Base-by-base conservation (phyloP, 2,888 invertebrate species). In the Melipona beecheii region DNA sequence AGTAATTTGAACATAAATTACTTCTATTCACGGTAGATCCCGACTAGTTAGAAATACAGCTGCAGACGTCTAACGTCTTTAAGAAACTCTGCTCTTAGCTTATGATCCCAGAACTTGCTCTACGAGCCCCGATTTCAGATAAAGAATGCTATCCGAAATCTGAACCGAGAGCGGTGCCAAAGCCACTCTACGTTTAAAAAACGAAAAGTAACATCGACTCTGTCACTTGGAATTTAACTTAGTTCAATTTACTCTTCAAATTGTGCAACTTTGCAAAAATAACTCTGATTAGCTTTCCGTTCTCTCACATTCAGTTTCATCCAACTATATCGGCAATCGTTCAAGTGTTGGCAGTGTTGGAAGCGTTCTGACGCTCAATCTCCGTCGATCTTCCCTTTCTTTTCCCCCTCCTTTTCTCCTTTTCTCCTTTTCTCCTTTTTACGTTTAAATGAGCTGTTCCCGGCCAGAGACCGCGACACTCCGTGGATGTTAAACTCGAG, bases 401-500 rank as follows among this genome's bases (percentile, higher is more conserved):
- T 43, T 31, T 31, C 31, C 9, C 62, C 65, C 52, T 31, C 52
- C 43, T 62, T 31, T 50, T 62, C n/a, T 27, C n/a, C 17, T 27
- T 49, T 43, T 69, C 54, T 21, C 56, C 27, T 31, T 60, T 60
- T 60, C 17, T 78, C 60, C 72, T 87, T 81, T 79, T 79, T 79
- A 68, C 81, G 79, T 83, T 87, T 87, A 87, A 87, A 87, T 78
- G 87, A 87, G 87, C 81, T 83, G 83, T 83, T 76, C 69, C 87
- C 78, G 9, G 62, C 68, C 24, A 62, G 72, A 79, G 64, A 75
- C 72, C 80, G 69, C 83, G 85, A 78, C 78, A 85, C 87, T 83
- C 87, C 60, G 75, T 87, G 83, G 84, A 88, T 86, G 87, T 88
- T 91, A 90, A 91, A 90, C 86, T 91, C 90, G 83, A 88, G 92